phyloP scores from a whole-genome alignment of 2,888 invertebrate genomes.

The Euspilapteryx auroguttella region DNA sequence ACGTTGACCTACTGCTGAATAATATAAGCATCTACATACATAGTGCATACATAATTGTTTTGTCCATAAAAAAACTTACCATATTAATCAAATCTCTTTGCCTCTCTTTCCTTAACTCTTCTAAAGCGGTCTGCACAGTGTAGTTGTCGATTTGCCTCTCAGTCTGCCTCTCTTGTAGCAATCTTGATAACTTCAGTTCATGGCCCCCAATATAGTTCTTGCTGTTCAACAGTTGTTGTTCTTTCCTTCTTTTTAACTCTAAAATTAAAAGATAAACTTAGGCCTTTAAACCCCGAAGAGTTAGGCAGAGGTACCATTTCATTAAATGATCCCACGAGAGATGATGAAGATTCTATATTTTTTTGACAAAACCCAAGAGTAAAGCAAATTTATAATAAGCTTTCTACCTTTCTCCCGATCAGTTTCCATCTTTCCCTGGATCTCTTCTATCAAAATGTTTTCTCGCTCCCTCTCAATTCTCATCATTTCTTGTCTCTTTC shows the following conservation, averaged over 20 bases:
- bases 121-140: slow-evolving; percentile 24
- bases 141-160: slow-evolving; percentile 30
- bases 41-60: too few relatives aligned
- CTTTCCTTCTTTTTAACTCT: slow-evolving; percentile 33
- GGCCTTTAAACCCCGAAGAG: too few relatives aligned
- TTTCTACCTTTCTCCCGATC: slow-evolving; percentile 34
- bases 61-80: slow-evolving; percentile 13
- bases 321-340: too few relatives aligned
- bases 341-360: too few relatives aligned
- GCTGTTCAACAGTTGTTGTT: slow-evolving; percentile 30
- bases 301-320: too few relatives aligned
- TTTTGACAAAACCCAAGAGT: background rate
- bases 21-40: background rate
- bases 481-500: slow-evolving; percentile 24
- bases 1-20: too few relatives aligned
- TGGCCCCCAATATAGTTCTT: slow-evolving; percentile 37
- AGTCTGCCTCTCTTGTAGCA: slow-evolving; percentile 20
- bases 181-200: slow-evolving; percentile 20
- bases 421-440: slow-evolving; percentile 37
- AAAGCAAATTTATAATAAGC: background rate
- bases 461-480: slow-evolving; percentile 33
- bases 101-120: slow-evolving; percentile 22
- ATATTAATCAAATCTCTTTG: slow-evolving; percentile 23
- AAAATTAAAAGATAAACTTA: too few relatives aligned
- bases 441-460: slow-evolving; percentile 26